Evolutionary conservation across 2,888 invertebrate species (phyloP).

Genomic region (Panzeria rudis): DNA sequence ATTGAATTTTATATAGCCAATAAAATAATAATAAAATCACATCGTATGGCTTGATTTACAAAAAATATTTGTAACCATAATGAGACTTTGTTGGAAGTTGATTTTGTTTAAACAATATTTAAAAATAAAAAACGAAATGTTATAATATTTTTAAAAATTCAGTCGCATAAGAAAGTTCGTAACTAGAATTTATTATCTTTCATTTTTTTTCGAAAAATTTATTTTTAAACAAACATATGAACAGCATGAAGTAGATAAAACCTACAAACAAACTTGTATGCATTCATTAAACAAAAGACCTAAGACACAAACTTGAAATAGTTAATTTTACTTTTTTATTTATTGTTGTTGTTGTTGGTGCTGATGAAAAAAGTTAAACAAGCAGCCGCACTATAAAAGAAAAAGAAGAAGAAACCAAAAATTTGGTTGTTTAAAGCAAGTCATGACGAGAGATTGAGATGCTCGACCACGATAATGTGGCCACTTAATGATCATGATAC

Average conservation of each 20-base stretch:
- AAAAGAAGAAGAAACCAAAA: conserved; percentile 16
- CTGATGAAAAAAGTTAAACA: conserved; percentile 9
- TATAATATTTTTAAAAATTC: conserved; percentile 51
- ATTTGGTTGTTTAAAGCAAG: conserved; percentile 55
- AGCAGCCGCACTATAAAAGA: neutral
- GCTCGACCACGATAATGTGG: conserved; percentile 43
- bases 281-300: conserved; percentile 63
- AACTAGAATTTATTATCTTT: conserved; percentile 23
- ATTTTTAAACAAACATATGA: neutral
- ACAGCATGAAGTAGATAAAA: conserved; percentile 8
- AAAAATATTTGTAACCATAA: too few species aligned
- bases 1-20: neutral
- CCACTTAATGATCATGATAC: conserved; percentile 51
- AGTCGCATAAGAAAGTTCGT: conserved; percentile 45
- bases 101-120: neutral
- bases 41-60: neutral
- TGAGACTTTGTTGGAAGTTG: neutral
- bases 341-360: neutral
- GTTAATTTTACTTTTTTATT: conserved; percentile 23
- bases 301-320: conserved; percentile 64
- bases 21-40: neutral
- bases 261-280: neutral
- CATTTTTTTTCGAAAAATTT: neutral
- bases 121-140: conserved; percentile 32
- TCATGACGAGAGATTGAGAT: conserved; percentile 65